A percentile compares a stretch with the other conserved stretches of the same genome.
Conservation (phyloP, 2,113 vertebrate genomes). For the Cardinalis cardinalis region DNA sequence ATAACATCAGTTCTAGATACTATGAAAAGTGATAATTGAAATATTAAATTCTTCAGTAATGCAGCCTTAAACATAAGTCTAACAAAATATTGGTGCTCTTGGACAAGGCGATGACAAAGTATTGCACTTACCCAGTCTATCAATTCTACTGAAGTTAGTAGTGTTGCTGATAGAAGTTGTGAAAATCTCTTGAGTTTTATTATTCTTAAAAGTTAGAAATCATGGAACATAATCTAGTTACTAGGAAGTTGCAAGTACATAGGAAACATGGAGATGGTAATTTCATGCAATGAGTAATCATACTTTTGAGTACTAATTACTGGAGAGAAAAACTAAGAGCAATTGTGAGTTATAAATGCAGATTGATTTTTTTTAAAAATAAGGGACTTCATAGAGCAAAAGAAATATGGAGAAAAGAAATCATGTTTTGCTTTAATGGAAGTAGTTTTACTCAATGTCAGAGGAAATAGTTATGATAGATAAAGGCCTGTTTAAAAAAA, state of each 20-base stretch:
- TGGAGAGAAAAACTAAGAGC: neutral
- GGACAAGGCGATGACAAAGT: neutral
- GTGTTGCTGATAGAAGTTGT: neutral
- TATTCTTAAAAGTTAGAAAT: neutral
- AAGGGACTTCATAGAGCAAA: neutral
- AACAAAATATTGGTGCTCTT: neutral
- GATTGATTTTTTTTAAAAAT: neutral
- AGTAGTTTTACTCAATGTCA: neutral
- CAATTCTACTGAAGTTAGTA: neutral
- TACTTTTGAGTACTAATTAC: neutral
- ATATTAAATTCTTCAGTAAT: neutral
- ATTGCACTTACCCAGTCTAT: neutral
- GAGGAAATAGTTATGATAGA: neutral
- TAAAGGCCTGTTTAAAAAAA: neutral
- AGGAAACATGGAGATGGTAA: neutral
- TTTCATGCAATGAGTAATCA: neutral
- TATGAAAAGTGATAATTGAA: neutral
- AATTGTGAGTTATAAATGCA: neutral
- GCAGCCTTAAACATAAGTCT: neutral
- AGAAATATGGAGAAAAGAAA: neutral
- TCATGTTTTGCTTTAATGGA: neutral
- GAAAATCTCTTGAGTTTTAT: neutral
- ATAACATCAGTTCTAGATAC: neutral
- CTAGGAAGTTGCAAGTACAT: neutral
- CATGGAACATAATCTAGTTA: neutral